Percentiles rank a stretch among this genome's conserved stretches.
Conservation (phyloP, 2,113 vertebrate species). For the Lichenostomus cassidix region DNA sequence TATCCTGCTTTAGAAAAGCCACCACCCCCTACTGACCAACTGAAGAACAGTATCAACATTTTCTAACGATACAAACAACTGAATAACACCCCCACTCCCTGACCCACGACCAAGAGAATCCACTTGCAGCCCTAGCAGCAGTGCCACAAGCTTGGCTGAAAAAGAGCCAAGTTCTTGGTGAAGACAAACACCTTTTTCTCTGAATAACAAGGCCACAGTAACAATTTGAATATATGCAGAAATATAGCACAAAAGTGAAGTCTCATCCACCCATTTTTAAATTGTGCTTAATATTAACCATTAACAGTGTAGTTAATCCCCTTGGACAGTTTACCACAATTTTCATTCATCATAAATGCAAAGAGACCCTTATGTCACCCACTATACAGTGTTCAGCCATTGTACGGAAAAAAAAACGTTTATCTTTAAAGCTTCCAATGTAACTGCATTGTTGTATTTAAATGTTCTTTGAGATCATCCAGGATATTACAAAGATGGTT, state of each 20-base stretch:
- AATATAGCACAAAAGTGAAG: background rate
- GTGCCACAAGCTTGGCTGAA: background rate
- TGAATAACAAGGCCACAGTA: background rate
- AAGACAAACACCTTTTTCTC: background rate
- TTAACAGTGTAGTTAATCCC: background rate
- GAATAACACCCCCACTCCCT: background rate
- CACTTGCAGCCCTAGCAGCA: background rate
- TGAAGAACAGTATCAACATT: background rate
- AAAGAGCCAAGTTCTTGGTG: background rate
- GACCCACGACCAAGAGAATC: background rate
- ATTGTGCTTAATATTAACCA: background rate
- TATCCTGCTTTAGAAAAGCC: background rate
- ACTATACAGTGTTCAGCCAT: background rate
- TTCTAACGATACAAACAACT: background rate
- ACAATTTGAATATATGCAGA: background rate
- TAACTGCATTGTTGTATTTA: background rate
- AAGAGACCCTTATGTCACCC: background rate
- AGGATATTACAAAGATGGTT: background rate
- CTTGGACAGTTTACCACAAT: background rate
- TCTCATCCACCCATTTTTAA: background rate
- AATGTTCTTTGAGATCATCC: slow-evolving; percentile 18
- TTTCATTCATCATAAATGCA: background rate
- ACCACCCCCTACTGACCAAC: background rate
- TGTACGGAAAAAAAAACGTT: background rate
- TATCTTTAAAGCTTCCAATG: background rate